Evolutionary conservation across 2,888 invertebrate genomes (phyloP).

Genomic region (Andrena bicolor): DNA sequence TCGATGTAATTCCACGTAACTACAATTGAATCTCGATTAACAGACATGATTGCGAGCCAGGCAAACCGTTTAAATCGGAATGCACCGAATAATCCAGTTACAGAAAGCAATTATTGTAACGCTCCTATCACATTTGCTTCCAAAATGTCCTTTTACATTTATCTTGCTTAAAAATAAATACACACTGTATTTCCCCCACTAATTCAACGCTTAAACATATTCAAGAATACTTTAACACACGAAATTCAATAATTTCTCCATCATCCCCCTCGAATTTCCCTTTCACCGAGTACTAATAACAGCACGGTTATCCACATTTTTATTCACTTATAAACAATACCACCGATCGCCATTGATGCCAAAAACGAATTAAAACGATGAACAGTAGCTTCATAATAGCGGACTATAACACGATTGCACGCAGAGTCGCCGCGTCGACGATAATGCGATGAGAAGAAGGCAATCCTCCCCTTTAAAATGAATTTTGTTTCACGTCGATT

Average conservation of each 20-base stretch:
- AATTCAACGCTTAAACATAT: neutral
- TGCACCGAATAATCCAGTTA: neutral
- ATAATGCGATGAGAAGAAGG: too few relatives aligned
- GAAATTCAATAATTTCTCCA: neutral
- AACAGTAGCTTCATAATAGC: too few relatives aligned
- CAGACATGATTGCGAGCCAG: neutral
- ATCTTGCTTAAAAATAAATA: neutral
- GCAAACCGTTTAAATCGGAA: neutral
- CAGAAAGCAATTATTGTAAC: neutral
- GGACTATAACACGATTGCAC: too few relatives aligned
- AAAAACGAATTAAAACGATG: too few relatives aligned
- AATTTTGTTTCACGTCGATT: too few relatives aligned
- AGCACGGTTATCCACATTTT: neutral
- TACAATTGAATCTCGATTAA: conserved; percentile 25
- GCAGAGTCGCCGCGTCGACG: too few relatives aligned
- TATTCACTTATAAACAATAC: neutral
- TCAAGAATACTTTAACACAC: neutral
- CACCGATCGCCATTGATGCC: too few relatives aligned
- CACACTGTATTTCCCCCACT: neutral
- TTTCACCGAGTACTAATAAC: too few relatives aligned
- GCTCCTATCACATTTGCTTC: neutral
- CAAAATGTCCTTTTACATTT: neutral
- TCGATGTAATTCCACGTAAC: conserved; percentile 5
- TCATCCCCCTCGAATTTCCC: neutral
- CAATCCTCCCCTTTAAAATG: too few relatives aligned